Evolutionary conservation across 2,113 vertebrate species (phyloP).

Genomic region (Pachypanchax playfairii): DNA sequence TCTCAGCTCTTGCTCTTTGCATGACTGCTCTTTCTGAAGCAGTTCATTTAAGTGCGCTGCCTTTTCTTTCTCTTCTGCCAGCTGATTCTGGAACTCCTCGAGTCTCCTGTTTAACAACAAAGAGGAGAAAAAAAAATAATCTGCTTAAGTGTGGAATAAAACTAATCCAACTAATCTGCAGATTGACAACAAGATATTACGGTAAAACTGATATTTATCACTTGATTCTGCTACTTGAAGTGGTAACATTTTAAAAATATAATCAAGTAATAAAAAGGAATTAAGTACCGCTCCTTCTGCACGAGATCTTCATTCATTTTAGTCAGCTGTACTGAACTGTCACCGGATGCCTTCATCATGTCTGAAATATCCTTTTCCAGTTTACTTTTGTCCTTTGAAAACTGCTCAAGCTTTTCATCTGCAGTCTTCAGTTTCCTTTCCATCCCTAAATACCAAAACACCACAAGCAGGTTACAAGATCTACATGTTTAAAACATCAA

Average conservation of each 20-base stretch:
- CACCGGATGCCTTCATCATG: conserved; percentile 92
- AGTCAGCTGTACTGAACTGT: conserved; percentile 90
- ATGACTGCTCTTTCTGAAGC: conserved; percentile 76
- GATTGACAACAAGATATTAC: background rate
- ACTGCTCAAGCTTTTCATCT: conserved; percentile 85
- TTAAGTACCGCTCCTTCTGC: conserved; percentile 87
- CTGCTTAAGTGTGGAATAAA: background rate
- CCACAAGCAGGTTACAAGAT: background rate
- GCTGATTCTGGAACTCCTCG: conserved; percentile 86
- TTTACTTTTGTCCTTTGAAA: conserved; percentile 88
- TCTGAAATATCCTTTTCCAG: conserved; percentile 90
- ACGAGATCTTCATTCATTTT: conserved; percentile 91
- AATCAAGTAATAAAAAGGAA: background rate
- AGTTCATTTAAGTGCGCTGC: conserved; percentile 80
- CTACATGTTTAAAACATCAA: background rate
- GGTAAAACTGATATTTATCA: background rate
- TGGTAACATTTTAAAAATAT: background rate
- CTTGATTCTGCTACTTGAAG: too few relatives aligned
- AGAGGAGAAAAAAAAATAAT: background rate
- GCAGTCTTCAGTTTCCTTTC: conserved; percentile 86
- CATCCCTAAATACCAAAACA: conserved; percentile 77
- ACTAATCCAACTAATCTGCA: background rate
- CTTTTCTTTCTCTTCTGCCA: conserved; percentile 85
- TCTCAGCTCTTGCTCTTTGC: conserved; percentile 81
- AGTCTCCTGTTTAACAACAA: conserved; percentile 78